Conservation (phyloP, 2,113 vertebrate genomes). For the Chrysemys picta region DNA sequence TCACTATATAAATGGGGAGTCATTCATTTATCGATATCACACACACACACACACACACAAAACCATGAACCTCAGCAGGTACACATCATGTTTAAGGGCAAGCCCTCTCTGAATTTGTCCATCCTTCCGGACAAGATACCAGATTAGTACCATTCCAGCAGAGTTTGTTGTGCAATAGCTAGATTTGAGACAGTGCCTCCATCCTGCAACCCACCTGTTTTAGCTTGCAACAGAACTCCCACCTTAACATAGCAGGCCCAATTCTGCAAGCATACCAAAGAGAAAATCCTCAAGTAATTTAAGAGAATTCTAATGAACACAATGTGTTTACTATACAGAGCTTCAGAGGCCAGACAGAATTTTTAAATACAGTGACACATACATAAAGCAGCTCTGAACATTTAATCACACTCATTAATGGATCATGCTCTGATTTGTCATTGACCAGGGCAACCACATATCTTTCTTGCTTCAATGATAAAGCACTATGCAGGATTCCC, state of each 20-base stretch:
- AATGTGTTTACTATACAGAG: not conserved
- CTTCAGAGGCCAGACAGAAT: not conserved
- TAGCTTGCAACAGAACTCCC: not conserved
- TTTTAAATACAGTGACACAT: not conserved
- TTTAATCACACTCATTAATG: not conserved
- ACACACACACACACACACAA: no score
- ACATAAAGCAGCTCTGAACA: no score
- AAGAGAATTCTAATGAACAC: not conserved
- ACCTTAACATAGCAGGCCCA: not conserved
- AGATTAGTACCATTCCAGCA: no score
- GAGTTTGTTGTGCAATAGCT: not conserved
- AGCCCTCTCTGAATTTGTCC: no score
- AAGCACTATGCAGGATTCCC: not conserved
- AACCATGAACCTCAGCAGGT: no score
- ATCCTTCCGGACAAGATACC: no score
- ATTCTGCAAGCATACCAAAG: not conserved
- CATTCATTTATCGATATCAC: no score
- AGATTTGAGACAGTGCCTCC: not conserved
- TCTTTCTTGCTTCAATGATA: not conserved
- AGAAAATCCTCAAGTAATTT: no score
- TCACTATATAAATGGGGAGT: no score
- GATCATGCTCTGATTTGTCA: not conserved
- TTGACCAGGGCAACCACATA: not conserved
- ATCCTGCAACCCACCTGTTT: not conserved
- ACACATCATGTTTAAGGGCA: no score